phyloP scores from a whole-genome alignment of 2,888 invertebrate genomes.

The Baronia brevicornis region DNA sequence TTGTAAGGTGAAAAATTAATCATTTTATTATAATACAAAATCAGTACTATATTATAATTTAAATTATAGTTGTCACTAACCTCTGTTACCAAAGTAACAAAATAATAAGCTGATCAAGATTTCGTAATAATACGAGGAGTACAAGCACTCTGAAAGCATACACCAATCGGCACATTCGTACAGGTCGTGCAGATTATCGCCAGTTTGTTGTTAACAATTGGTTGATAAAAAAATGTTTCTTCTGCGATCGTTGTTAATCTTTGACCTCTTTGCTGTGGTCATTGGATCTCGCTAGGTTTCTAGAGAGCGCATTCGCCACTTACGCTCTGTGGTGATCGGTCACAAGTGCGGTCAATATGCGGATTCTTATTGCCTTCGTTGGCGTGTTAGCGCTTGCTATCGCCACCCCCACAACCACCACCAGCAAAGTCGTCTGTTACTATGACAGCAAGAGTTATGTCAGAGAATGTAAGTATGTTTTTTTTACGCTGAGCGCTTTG shows the following conservation, averaged over 20 bases:
- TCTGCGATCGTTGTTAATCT: conserved; percentile 23
- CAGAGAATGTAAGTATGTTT: conserved; percentile 77
- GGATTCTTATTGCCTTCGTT: conserved; percentile 40
- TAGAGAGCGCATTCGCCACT: conserved; percentile 50
- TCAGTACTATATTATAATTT: too few relatives aligned
- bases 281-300: conserved; percentile 19
- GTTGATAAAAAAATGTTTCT: conserved; percentile 6
- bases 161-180: background rate
- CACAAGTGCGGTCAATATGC: conserved; percentile 39
- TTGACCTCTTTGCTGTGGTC: conserved; percentile 25
- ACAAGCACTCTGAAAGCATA: too few relatives aligned
- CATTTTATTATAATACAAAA: too few relatives aligned
- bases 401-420: conserved; percentile 49
- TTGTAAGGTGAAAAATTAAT: too few relatives aligned
- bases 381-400: conserved; percentile 41
- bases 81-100: too few relatives aligned
- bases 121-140: too few relatives aligned
- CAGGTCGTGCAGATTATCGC: conserved; percentile 4
- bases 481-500: conserved; percentile 35
- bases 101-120: too few relatives aligned
- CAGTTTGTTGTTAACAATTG: background rate
- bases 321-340: conserved; percentile 46
- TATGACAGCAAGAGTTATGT: conserved; percentile 82
- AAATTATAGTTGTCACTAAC: too few relatives aligned
- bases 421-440: conserved; percentile 81